Percentiles rank a stretch among this genome's conserved stretches.
phyloP scores from a whole-genome alignment of 2,113 vertebrate species.

The Condylura cristata region DNA sequence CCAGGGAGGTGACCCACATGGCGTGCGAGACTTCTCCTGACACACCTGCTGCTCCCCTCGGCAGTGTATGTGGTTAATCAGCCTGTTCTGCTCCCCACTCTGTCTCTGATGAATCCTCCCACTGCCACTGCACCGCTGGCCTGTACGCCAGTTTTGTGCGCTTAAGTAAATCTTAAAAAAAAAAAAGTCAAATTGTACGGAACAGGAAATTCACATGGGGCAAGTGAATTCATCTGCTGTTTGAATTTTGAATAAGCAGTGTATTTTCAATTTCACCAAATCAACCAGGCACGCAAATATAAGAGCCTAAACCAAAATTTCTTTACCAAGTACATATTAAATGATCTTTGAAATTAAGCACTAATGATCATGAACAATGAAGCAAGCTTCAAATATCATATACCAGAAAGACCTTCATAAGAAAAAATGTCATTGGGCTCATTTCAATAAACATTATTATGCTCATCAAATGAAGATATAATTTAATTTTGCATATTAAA shows the following conservation, averaged over 20 bases:
- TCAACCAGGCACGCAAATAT: neutral
- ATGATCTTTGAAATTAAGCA: conserved; percentile 46
- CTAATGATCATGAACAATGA: conserved; percentile 4
- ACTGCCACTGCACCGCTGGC: too few relatives aligned
- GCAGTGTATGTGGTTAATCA: too few relatives aligned
- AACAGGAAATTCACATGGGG: neutral
- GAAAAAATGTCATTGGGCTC: conserved; percentile 12
- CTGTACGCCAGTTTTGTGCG: too few relatives aligned
- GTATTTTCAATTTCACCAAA: conserved; percentile 17
- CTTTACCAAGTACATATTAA: neutral
- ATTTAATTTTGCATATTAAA: conserved; percentile 58
- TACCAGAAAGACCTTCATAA: conserved; percentile 1
- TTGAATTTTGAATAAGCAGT: conserved; percentile 8
- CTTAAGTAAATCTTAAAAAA: too few relatives aligned
- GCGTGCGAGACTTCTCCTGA: too few relatives aligned
- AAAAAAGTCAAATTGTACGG: neutral
- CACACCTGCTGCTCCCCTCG: too few relatives aligned
- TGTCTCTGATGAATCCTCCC: too few relatives aligned
- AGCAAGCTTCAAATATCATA: neutral
- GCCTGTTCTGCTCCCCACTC: too few relatives aligned
- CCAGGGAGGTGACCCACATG: too few relatives aligned
- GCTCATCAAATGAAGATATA: conserved; percentile 55
- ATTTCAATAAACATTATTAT: conserved; percentile 43
- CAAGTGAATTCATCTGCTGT: neutral
- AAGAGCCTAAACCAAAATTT: neutral